Conservation (phyloP, 2,797 vertebrate species). For the Catharus ustulatus region DNA sequence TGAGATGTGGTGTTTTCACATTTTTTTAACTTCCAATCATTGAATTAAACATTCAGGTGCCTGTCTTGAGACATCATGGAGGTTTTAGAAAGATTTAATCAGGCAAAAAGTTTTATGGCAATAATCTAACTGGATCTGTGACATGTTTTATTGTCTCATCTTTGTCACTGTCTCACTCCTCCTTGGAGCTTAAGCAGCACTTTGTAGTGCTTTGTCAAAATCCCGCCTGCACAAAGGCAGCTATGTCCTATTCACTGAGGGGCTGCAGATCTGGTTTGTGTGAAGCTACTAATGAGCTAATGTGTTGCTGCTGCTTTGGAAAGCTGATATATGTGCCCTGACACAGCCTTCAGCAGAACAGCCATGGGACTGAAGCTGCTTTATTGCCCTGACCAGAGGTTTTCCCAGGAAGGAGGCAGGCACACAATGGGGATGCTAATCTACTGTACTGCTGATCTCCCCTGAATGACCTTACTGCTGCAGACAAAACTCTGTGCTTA, state of each 20-base stretch:
- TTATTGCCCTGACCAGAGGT: not conserved
- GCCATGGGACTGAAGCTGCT: not conserved
- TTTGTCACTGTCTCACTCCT: not conserved
- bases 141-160: not conserved
- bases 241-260: not conserved
- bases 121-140: not conserved
- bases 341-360: conserved; percentile 16
- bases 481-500: not conserved
- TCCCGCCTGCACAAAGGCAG: not conserved
- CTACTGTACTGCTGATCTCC: conserved; percentile 47
- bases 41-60: not conserved
- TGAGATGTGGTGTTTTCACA: not conserved
- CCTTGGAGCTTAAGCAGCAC: not conserved
- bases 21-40: not conserved
- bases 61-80: not conserved
- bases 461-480: conserved; percentile 24
- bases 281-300: conserved; percentile 15
- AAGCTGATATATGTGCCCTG: conserved; percentile 8
- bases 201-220: not conserved
- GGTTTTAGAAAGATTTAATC: not conserved
- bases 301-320: conserved; percentile 1
- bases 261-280: not conserved
- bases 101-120: not conserved
- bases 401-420: not conserved
- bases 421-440: conserved; percentile 13